These are phyloP conservation scores for Herminia tarsipennalis DNA, from an alignment of 2,888 invertebrate genomes.

Conservation along the genomic window DNA sequence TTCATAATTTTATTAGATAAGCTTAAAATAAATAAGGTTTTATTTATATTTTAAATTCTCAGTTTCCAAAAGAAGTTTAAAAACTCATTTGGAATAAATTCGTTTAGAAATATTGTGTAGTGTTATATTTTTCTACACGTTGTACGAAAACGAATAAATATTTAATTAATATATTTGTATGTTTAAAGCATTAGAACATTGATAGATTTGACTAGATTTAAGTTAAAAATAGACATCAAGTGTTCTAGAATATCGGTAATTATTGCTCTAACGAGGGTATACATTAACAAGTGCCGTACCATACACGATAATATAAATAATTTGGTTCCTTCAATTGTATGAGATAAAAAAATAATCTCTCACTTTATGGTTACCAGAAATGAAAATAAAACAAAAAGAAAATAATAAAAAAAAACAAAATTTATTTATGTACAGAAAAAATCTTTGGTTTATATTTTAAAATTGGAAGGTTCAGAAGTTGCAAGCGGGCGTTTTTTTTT, in stretches of 20 bases:
- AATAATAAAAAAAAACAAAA: constrained; percentile 43
- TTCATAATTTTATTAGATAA: background rate
- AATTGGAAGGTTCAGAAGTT: constrained; percentile 41
- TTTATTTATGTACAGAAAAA: constrained; percentile 74
- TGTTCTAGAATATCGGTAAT: constrained; percentile 71
- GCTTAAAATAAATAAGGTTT: constrained; percentile 1
- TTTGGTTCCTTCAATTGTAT: constrained; percentile 60
- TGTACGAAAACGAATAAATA: constrained; percentile 34
- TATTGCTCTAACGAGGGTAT: constrained; percentile 77
- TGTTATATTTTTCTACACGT: constrained; percentile 29
- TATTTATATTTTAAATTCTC: background rate
- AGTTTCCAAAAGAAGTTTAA: background rate
- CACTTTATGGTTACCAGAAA: constrained; percentile 31
- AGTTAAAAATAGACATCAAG: constrained; percentile 75
- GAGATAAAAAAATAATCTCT: constrained; percentile 40
- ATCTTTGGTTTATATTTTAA: constrained; percentile 58
- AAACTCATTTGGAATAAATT: constrained; percentile 8
- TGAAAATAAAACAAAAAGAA: constrained; percentile 50
- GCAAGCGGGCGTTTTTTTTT: constrained; percentile 62
- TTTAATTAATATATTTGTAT: constrained; percentile 52
- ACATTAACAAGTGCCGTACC: constrained; percentile 64
- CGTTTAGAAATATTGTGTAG: background rate
- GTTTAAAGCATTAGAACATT: constrained; percentile 63
- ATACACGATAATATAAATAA: constrained; percentile 56
- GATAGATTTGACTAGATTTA: constrained; percentile 63